A percentile compares a stretch with the other conserved stretches of the same genome.
Evolutionary conservation across 2,797 vertebrate species (phyloP).

Genomic region (Arrhamphus sclerolepis): DNA sequence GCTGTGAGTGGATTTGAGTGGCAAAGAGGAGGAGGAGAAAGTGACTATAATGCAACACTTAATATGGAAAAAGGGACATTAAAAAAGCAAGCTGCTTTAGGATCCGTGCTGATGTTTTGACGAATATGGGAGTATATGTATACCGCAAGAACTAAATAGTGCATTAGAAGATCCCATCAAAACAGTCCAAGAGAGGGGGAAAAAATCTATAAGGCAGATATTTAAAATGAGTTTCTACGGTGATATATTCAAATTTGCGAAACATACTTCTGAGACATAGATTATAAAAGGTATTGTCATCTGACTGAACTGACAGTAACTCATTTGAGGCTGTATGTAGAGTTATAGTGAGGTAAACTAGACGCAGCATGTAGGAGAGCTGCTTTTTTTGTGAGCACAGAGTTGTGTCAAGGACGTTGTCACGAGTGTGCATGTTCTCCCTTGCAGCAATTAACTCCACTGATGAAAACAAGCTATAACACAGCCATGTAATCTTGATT

Average conservation of each 20-base stretch:
- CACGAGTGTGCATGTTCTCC: background rate
- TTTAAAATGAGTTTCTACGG: background rate
- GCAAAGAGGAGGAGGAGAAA: constrained; percentile 17
- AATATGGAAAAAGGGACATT: constrained; percentile 8
- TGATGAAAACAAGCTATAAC: constrained; percentile 16
- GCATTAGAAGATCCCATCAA: constrained; percentile 4
- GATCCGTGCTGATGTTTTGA: background rate
- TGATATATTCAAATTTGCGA: background rate
- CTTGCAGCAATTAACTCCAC: constrained; percentile 19
- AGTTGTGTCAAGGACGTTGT: constrained; percentile 10
- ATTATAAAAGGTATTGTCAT: background rate
- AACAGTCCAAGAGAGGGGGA: background rate
- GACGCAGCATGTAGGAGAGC: background rate
- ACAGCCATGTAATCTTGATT: constrained; percentile 23
- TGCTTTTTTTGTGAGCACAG: constrained; percentile 4
- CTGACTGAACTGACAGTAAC: background rate
- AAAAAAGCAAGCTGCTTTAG: constrained; percentile 21
- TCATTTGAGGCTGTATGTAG: background rate
- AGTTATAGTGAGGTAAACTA: constrained; percentile 1
- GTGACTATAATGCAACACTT: background rate
- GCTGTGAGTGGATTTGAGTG: constrained; percentile 28
- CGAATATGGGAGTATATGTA: constrained; percentile 8
- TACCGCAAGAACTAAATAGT: background rate
- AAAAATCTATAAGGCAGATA: background rate
- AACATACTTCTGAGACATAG: background rate